A percentile compares a stretch with the other conserved stretches of the same genome.
Evolutionary conservation across 2,113 vertebrate species (phyloP).

Genomic region (Laticauda colubrina): DNA sequence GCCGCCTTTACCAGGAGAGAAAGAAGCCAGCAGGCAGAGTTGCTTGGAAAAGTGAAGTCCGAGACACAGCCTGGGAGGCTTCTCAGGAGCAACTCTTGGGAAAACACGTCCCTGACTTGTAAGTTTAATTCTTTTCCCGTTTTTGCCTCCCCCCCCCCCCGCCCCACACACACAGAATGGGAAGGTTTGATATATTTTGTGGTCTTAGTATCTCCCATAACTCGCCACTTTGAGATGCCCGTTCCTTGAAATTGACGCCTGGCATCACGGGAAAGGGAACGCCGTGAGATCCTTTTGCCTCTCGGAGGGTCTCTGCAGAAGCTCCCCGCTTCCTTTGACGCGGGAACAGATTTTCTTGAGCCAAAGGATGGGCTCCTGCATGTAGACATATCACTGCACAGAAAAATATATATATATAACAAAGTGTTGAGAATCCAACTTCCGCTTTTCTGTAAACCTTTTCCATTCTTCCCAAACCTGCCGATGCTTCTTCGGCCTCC

Average conservation of each 20-base stretch:
- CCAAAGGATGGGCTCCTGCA: neutral
- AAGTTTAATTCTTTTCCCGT: conserved; percentile 43
- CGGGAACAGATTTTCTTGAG: neutral
- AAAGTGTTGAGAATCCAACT: too few relatives aligned
- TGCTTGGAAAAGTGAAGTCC: neutral
- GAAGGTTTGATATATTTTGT: neutral
- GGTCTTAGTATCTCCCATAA: neutral
- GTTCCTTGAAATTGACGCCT: neutral
- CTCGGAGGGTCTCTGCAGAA: neutral
- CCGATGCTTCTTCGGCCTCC: too few relatives aligned
- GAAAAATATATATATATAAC: neutral
- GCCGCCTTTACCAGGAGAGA: conserved; percentile 36
- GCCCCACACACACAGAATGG: neutral
- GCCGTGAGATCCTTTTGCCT: neutral
- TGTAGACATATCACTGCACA: neutral
- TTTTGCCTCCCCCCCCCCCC: neutral
- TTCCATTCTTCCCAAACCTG: neutral
- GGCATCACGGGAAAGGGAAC: neutral
- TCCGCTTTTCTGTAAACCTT: neutral
- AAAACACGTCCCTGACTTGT: conserved; percentile 16
- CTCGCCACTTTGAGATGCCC: neutral
- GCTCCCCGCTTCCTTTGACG: neutral
- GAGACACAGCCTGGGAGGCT: neutral
- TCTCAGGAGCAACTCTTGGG: conserved; percentile 5
- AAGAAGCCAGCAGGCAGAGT: neutral